Base-by-base conservation (phyloP, 2,888 invertebrate species). In the Xestia ashworthii region DNA sequence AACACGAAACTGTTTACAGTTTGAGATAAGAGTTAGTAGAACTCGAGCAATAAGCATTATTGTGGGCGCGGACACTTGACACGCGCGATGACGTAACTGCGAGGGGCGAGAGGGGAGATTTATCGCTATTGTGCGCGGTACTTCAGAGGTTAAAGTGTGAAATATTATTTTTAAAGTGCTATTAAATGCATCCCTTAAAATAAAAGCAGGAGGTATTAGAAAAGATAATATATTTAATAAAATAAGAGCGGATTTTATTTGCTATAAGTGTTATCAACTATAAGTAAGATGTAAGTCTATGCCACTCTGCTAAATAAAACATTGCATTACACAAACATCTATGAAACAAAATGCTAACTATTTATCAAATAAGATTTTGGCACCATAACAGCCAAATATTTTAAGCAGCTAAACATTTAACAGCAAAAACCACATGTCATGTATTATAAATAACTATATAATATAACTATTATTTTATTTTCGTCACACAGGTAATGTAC, bases 341-440 rank as follows among this genome's bases (percentile, higher is more conserved):
- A 69, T 58, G 32, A 25, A 64, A 71, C 5, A 58, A 72, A 76
- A 69, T 55, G 62, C 50, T 84, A 66, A 70, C 25, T 72, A 74
- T 74, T 78, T 76, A 69, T 77, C 46, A 81, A 81, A 76, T 65
- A 77, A 80, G 58, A 79, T 74, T 84, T 87, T 86, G 87, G 86
- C 87, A 86, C 87, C 77, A 14, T 65, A 76, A 64, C 68, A 86
- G 84, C 76, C 71, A 80, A 74, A 62, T 71, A 70, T 75, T 62
- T 65, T 53, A 84, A 82, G 85, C 80, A 78, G 83, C 74, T 85
- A 76, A 80, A 71, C 68, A 66, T 73, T 78, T 65, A 69, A 76
- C 53, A 67, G 69, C 58, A 48, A 72, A 71, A 38, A 80, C 75
- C 73, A 76, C 71, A 55, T 46, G 19, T 44, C 19, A 50, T 32